These are phyloP conservation scores for Equus quagga DNA, from an alignment of 2,113 vertebrate genomes.

Conservation along the genomic window DNA sequence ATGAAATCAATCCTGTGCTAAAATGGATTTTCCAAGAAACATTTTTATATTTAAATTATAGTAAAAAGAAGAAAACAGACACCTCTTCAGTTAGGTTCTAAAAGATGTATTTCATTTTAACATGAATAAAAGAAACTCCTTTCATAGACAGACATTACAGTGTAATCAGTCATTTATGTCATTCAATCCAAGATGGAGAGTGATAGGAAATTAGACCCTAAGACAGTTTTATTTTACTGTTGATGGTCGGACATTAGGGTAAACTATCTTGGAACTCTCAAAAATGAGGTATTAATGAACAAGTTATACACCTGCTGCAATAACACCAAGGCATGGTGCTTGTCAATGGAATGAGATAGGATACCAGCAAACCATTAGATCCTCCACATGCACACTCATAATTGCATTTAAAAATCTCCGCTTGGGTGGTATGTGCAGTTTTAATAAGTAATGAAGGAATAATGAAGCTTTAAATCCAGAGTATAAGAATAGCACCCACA, in stretches of 20 bases:
- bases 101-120: conserved; percentile 66
- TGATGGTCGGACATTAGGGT: not conserved
- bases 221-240: conserved; percentile 1
- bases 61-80: not conserved
- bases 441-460: conserved; percentile 39
- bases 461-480: conserved; percentile 6
- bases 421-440: not conserved
- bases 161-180: conserved; percentile 4
- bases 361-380: not conserved
- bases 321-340: not conserved
- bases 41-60: conserved; percentile 53
- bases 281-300: conserved; percentile 28
- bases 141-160: conserved; percentile 48
- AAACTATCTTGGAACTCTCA: conserved; percentile 7
- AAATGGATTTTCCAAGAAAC: conserved; percentile 46
- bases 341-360: not conserved
- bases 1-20: conserved; percentile 20
- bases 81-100: not conserved
- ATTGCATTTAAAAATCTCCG: conserved; percentile 26
- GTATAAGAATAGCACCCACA: not conserved
- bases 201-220: not conserved
- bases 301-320: not conserved
- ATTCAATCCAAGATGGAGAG: conserved; percentile 58
- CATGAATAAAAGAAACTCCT: conserved; percentile 44
- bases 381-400: not conserved